Percentiles rank a stretch among this genome's conserved stretches.
Conservation (phyloP, 2,888 invertebrate genomes). For the Cosmorhoe ocellata region DNA sequence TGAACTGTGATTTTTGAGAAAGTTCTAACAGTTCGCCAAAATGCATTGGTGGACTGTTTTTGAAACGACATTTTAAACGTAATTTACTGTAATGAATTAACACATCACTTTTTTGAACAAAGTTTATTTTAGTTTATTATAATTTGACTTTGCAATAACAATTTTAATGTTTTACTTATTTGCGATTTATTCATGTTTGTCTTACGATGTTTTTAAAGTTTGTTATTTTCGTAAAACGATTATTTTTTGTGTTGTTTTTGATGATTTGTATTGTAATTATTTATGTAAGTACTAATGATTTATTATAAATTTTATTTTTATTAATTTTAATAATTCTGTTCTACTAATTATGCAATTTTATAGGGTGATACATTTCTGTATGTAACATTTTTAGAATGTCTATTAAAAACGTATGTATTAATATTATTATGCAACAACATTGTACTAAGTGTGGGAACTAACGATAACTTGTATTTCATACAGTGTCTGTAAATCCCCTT, state of each 20-base stretch:
- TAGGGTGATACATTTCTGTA: constrained; percentile 2
- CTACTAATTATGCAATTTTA: not conserved
- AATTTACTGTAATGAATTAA: not conserved
- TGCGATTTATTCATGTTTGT: constrained; percentile 29
- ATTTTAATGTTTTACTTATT: not conserved
- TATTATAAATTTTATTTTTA: not conserved
- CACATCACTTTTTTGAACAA: constrained; percentile 24
- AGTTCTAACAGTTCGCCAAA: constrained; percentile 61
- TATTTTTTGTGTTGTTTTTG: constrained; percentile 45
- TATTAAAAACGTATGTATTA: no score
- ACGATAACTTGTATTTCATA: no score
- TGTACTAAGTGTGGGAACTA: no score
- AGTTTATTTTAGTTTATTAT: constrained; percentile 33
- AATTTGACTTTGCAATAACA: constrained; percentile 17
- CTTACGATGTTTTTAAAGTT: constrained; percentile 36
- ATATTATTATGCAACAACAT: no score
- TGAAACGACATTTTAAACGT: constrained; percentile 4
- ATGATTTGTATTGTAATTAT: constrained; percentile 22
- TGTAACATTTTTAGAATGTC: not conserved
- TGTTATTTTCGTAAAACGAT: constrained; percentile 75
- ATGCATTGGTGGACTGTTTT: constrained; percentile 1
- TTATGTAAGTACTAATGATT: constrained; percentile 29
- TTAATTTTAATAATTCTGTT: not conserved
- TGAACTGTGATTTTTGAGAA: constrained; percentile 75
- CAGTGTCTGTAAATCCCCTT: no score